Evolutionary conservation across 2,113 vertebrate genomes (phyloP), one percentile per base, ranked within the genome.

Genomic region (Pungitius pungitius): DNA sequence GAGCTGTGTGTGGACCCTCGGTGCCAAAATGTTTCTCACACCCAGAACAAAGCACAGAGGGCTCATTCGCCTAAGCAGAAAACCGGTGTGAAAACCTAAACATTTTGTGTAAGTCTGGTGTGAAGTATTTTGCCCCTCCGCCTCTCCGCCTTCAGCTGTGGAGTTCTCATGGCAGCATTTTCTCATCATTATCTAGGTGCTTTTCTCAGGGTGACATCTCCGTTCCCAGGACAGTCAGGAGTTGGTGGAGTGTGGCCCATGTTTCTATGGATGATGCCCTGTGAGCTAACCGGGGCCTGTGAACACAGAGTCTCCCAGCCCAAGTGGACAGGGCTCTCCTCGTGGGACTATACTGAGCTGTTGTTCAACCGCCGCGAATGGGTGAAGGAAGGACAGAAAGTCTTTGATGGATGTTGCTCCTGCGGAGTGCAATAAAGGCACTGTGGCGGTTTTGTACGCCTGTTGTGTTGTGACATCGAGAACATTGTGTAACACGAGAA

Each of bases 261-360:
- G 64, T 79, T 78, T 82, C 81, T 72, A 84, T 87, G 85, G 85
- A 88, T 63, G 86, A 86, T 89, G 91, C 86, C 90, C 90, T 88
- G 64, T 78, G 88, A 91, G 83, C 85, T 74, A 68, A 83, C 56
- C 47, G 30, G 91, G 86, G 89, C 91, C 88, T 93, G 92, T 92
- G 92, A 93, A 93, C 78, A 78, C 75, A 81, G 68, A 61, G 62
- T 69, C 72, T 87, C 79, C 73, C 86, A 88, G 83, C 61, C 45
- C 47, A 47, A 85, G 81, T 80, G 74, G 85, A 87, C 35, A 26
- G 58, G 73, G 59, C 77, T 69, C 57, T 88, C 63, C 76, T 83
- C 78, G 47, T 39, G 56, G 64, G 61, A 80, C 78, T 73, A 30
- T 57, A 49, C 74, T 77, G 59, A 81, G 82, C 77, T 75, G 78